Percentiles rank a stretch among this genome's conserved stretches.
Evolutionary conservation across 2,888 invertebrate species (phyloP).

Genomic region (Marronus borbonicus): DNA sequence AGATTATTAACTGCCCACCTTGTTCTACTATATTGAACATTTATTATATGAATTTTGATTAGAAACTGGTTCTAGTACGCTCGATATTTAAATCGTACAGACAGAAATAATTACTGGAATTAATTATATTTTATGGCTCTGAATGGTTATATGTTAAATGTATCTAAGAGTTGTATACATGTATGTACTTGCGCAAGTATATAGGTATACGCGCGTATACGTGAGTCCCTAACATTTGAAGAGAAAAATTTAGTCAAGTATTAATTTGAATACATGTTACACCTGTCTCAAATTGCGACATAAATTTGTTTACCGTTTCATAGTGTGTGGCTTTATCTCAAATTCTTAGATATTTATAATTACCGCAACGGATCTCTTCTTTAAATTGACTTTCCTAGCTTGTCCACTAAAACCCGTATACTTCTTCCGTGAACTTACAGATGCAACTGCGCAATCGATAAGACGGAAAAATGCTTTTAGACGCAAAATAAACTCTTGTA

Average conservation of each 20-base stretch:
- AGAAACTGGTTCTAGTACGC: slow-evolving; percentile 54
- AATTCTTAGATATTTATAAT: slow-evolving; percentile 44
- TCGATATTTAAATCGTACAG: slow-evolving; percentile 55
- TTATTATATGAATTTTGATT: slow-evolving; percentile 58
- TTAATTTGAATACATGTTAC: slow-evolving; percentile 49
- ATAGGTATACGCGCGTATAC: neutral
- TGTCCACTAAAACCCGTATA: slow-evolving; percentile 3
- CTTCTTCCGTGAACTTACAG: neutral
- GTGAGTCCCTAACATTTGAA: slow-evolving; percentile 16
- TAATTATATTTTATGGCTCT: slow-evolving; percentile 54
- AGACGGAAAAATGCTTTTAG: neutral
- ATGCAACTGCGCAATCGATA: slow-evolving; percentile 24
- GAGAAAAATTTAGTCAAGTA: slow-evolving; percentile 45
- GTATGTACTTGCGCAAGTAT: neutral
- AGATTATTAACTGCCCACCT: slow-evolving; percentile 43
- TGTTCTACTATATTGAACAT: slow-evolving; percentile 54
- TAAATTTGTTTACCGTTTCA: slow-evolving; percentile 43
- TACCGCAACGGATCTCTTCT: slow-evolving; percentile 32
- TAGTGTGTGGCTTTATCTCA: slow-evolving; percentile 39
- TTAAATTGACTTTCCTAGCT: slow-evolving; percentile 32
- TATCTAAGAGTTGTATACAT: slow-evolving; percentile 1
- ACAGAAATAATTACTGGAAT: slow-evolving; percentile 56
- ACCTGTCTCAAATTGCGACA: slow-evolving; percentile 48
- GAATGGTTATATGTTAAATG: slow-evolving; percentile 26
- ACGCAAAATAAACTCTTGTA: too few species aligned